phyloP scores from a whole-genome alignment of 2,888 invertebrate genomes.

The Smittia aterrima region DNA sequence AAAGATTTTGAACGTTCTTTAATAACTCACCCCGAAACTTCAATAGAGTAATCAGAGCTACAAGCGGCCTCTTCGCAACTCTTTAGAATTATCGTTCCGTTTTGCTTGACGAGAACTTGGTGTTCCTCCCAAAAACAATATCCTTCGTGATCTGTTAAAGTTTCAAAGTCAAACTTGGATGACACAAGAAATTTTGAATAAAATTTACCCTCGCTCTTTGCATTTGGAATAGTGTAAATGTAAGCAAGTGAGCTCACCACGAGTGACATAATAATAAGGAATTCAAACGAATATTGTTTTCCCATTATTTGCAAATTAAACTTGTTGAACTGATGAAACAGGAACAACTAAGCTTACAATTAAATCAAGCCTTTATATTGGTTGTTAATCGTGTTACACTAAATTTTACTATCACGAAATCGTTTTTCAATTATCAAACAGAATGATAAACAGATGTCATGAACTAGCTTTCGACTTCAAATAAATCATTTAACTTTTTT shows the following conservation, averaged over 20 bases:
- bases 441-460: too few species aligned
- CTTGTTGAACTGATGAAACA: too few species aligned
- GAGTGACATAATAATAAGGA: neutral
- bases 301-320: neutral
- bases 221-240: slow-evolving; percentile 17
- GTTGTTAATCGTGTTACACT: too few species aligned
- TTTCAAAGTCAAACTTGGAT: neutral
- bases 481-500: too few species aligned
- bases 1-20: too few species aligned
- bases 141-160: neutral
- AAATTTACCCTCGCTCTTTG: slow-evolving; percentile 19
- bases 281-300: neutral
- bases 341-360: too few species aligned
- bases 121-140: neutral
- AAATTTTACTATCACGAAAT: too few species aligned
- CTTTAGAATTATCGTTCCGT: neutral
- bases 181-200: neutral
- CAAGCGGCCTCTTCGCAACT: slow-evolving; percentile 13
- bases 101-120: neutral
- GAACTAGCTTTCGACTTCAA: too few species aligned
- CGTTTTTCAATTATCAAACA: too few species aligned
- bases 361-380: too few species aligned
- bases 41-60: neutral
- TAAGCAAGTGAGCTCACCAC: slow-evolving; percentile 9
- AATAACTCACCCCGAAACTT: too few species aligned